Conservation (phyloP, 2,113 vertebrate genomes). For the Gopherus flavomarginatus region DNA sequence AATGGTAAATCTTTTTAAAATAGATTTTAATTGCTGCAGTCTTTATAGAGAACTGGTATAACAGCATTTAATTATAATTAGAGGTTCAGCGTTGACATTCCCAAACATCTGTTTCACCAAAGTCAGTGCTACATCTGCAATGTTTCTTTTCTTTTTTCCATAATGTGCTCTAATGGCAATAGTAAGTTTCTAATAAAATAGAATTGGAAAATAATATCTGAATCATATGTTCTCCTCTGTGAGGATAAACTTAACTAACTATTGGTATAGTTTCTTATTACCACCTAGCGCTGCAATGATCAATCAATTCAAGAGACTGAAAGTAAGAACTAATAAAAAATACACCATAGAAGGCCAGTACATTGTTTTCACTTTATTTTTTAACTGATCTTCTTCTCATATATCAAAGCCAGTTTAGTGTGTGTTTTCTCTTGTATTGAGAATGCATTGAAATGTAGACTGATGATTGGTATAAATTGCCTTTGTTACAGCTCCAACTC, state of each 20-base stretch:
- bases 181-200: background rate
- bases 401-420: background rate
- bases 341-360: background rate
- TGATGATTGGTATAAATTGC: background rate
- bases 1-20: background rate
- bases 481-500: background rate
- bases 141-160: background rate
- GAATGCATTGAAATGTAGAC: background rate
- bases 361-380: background rate
- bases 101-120: background rate
- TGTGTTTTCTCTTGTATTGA: background rate
- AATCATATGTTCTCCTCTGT: background rate
- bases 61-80: background rate
- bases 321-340: background rate
- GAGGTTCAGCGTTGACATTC: background rate
- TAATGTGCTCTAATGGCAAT: background rate
- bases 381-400: background rate
- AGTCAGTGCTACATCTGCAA: background rate
- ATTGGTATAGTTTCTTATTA: rapidly evolving
- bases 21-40: background rate
- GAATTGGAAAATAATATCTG: background rate
- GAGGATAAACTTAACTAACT: background rate
- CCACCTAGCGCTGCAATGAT: background rate
- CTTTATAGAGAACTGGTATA: background rate
- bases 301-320: background rate